Percentiles rank a stretch among this genome's conserved stretches.
phyloP scores from a whole-genome alignment of 2,797 vertebrate genomes.

The Chromis chromis region DNA sequence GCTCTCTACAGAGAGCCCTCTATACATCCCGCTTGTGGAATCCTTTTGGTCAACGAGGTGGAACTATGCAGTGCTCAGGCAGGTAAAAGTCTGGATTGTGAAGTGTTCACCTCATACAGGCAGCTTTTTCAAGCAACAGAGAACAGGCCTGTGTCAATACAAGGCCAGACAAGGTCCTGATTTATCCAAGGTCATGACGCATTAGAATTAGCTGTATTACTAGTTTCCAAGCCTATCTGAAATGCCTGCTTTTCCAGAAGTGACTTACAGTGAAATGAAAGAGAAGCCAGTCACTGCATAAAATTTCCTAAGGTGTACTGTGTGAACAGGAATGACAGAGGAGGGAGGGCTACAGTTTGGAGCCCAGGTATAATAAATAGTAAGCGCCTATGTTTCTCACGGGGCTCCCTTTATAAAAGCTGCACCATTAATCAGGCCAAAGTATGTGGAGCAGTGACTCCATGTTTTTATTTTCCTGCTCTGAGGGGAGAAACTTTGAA shows the following conservation, averaged over 20 bases:
- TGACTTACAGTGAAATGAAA: conserved; percentile 51
- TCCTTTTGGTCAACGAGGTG: conserved; percentile 54
- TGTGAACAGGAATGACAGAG: conserved; percentile 10
- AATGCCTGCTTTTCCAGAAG: conserved; percentile 46
- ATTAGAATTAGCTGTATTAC: conserved; percentile 53
- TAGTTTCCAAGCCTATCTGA: conserved; percentile 53
- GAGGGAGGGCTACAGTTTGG: conserved; percentile 15
- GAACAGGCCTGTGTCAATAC: conserved; percentile 74
- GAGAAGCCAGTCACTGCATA: conserved; percentile 10
- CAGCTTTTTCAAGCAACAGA: conserved; percentile 69
- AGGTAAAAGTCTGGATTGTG: conserved; percentile 64
- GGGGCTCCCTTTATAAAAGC: conserved; percentile 42
- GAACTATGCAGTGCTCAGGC: conserved; percentile 40
- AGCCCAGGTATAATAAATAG: conserved; percentile 40
- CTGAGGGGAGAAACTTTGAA: conserved; percentile 37
- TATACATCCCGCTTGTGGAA: conserved; percentile 58
- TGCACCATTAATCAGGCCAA: conserved; percentile 40
- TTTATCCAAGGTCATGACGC: conserved; percentile 60
- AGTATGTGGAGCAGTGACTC: conserved; percentile 44
- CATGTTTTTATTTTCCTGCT: conserved; percentile 52
- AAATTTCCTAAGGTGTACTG: conserved; percentile 16
- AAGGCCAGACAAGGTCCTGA: conserved; percentile 66
- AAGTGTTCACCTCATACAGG: conserved; percentile 51
- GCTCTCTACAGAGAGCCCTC: conserved; percentile 54
- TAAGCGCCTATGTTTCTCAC: conserved; percentile 27